Conservation (phyloP, 1,140 invertebrate genomes). For the Polyergus mexicanus region DNA sequence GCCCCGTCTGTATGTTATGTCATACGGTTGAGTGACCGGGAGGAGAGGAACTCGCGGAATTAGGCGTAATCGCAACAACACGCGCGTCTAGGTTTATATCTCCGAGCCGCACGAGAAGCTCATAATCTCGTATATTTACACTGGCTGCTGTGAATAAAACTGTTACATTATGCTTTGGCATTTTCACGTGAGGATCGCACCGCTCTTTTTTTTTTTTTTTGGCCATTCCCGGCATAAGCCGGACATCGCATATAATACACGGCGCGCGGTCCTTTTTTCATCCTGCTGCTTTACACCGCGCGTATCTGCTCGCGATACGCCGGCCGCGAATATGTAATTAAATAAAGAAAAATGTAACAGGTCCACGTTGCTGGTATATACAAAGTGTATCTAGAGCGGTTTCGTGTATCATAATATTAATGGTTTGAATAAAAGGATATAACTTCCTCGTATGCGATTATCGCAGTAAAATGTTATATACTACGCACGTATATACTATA, state of each 20-base stretch:
- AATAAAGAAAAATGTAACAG: conserved; percentile 53
- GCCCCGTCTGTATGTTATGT: too few species aligned
- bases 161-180: conserved; percentile 71
- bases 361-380: neutral
- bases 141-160: conserved; percentile 70
- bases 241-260: conserved; percentile 44
- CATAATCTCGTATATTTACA: conserved; percentile 75
- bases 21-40: neutral
- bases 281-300: conserved; percentile 9
- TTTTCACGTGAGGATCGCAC: conserved; percentile 50
- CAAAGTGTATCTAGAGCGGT: neutral
- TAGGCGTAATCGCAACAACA: conserved; percentile 66
- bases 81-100: conserved; percentile 23
- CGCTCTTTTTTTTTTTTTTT: conserved; percentile 43
- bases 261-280: neutral
- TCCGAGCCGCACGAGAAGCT: conserved; percentile 43
- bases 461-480: neutral
- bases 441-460: conserved; percentile 16
- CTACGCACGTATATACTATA: neutral
- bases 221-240: conserved; percentile 42
- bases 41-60: conserved; percentile 54
- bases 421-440: neutral
- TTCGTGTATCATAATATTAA: conserved; percentile 5
- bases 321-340: conserved; percentile 28
- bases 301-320: conserved; percentile 16